These are phyloP conservation scores for Micrasema longulum DNA, from an alignment of 1,140 invertebrate genomes.

Conservation along the genomic window DNA sequence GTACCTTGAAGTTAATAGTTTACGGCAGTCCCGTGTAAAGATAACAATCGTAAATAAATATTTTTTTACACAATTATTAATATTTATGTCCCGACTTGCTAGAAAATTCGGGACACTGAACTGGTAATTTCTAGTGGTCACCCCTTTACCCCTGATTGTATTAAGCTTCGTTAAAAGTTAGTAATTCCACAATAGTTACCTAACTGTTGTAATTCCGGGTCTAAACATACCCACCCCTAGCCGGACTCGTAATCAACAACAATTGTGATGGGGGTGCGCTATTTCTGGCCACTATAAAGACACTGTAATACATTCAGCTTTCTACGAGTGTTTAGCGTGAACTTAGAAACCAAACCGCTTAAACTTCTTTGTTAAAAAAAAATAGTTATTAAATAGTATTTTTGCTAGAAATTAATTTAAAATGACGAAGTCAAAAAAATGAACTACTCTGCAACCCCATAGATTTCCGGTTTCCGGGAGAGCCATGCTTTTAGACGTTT, in stretches of 20 bases:
- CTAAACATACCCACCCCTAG: not conserved
- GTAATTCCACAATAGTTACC: slow-evolving; percentile 13
- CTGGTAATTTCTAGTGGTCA: too few species aligned
- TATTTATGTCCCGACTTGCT: too few species aligned
- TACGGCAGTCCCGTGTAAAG: not conserved
- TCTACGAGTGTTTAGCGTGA: not conserved
- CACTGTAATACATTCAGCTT: too few species aligned
- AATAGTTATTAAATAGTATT: too few species aligned
- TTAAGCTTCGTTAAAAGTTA: slow-evolving; percentile 34
- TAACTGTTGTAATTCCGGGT: not conserved
- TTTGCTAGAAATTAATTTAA: too few species aligned
- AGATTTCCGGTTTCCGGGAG: too few species aligned
- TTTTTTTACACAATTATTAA: not conserved
- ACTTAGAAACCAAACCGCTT: too few species aligned
- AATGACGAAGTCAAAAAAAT: too few species aligned
- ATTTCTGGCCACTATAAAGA: too few species aligned
- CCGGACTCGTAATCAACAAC: not conserved
- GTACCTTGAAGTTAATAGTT: not conserved
- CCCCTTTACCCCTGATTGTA: slow-evolving; percentile 14
- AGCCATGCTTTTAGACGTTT: too few species aligned
- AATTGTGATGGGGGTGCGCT: not conserved
- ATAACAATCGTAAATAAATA: not conserved
- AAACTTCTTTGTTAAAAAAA: too few species aligned
- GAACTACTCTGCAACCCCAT: too few species aligned
- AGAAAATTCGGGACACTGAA: not conserved